Base-by-base conservation (phyloP, 35 echinoderm and acorn worm species). In the Acanthaster planci region DNA sequence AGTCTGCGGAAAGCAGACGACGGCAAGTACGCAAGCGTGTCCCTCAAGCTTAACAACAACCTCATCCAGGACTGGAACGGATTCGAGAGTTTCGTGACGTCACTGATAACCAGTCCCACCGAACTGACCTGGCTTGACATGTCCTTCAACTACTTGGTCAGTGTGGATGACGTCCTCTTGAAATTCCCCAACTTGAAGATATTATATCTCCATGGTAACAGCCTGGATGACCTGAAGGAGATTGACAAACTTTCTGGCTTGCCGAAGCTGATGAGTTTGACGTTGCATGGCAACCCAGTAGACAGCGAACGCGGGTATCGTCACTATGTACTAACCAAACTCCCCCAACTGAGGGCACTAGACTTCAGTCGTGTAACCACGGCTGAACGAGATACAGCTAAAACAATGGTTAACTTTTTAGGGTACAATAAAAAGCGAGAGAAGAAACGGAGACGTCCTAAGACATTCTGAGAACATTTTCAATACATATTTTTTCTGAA, bases 191-290 rank as follows among this genome's bases (percentile, higher is more conserved):
- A 93, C 26, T 21, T 97, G 18, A 97, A 91, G 44, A 97, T 97
- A 53, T 60, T 97, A 30, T 97, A 97, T 83, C 85, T 97, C 44
- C 95, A 97, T 78, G 95, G 95, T 58, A 97, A 97, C 86, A 86
- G 57, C 21, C 88, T 97, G 9, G 86, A 93, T 10, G 76, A 87
- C 14, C 32, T 90, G 27, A 81, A 64, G 3, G 95, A 93, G 58
- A 37, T 93, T 16, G 95, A 97, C 53, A 93, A 97, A 52, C 82
- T 97, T 3, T 35, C 64, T 0, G 1, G 81, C 18, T 35, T 97
- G 72, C 38, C 38, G 39, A 82, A 88, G 60, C 40, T 97, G 15
- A 81, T 82, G 40, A 93, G 84, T 51, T 58, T 97, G 38, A 91
- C 95, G 1, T 54, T 97, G 5, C 95, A 97, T 72, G 95, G 95